Percentiles rank a stretch among this genome's conserved stretches.
phyloP scores from a whole-genome alignment of 2,888 invertebrate species.

The Cordilura impudica region DNA sequence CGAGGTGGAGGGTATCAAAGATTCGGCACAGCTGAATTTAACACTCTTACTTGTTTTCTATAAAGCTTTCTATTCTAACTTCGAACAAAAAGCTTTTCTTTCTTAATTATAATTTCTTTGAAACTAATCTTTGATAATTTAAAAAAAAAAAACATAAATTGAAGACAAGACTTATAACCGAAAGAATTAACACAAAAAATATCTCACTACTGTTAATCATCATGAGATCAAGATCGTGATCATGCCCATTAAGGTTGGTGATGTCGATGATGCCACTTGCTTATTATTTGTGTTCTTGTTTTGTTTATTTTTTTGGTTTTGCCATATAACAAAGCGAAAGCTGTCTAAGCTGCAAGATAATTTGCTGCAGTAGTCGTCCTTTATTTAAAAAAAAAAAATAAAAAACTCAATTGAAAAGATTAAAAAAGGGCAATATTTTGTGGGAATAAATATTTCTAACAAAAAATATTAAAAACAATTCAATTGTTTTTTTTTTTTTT shows the following conservation, averaged over 20 bases:
- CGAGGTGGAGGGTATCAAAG: too few relatives aligned
- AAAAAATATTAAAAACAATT: slow-evolving; percentile 25
- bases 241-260: slow-evolving; percentile 44
- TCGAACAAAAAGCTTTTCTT: too few relatives aligned
- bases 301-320: slow-evolving; percentile 1
- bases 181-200: too few relatives aligned
- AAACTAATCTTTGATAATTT: too few relatives aligned
- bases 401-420: slow-evolving; percentile 39
- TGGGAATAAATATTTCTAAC: slow-evolving; percentile 58
- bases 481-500: slow-evolving; percentile 40
- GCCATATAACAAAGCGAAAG: background rate
- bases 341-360: background rate
- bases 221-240: slow-evolving; percentile 49
- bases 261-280: slow-evolving; percentile 53
- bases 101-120: too few relatives aligned
- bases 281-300: slow-evolving; percentile 21
- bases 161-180: background rate
- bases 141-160: slow-evolving; percentile 2
- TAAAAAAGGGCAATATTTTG: slow-evolving; percentile 54
- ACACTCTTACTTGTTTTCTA: too few relatives aligned
- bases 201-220: slow-evolving; percentile 53
- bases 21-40: too few relatives aligned
- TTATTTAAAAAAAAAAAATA: slow-evolving; percentile 10
- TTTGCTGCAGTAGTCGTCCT: slow-evolving; percentile 46
- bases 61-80: too few relatives aligned